Evolutionary conservation across 2,888 invertebrate genomes (phyloP), one percentile per base, ranked within the genome.

Genomic region (Nomada ruficornis): DNA sequence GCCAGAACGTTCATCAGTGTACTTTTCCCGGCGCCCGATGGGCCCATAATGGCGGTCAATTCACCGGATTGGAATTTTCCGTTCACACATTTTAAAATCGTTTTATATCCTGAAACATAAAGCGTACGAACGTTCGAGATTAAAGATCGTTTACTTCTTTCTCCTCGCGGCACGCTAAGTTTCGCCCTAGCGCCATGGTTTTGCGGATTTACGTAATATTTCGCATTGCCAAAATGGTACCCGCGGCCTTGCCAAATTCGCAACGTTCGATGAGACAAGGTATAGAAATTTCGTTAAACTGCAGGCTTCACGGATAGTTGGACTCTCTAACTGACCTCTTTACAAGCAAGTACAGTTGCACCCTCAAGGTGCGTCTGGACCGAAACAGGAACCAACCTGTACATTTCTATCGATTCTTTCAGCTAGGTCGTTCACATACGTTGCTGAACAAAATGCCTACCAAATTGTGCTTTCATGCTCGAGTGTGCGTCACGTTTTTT

Each of bases 41-140:
- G 98, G 50, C 99, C 99, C 98, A 99, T 98, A 80, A 99, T 98
- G 47, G 98, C 98, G 0, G 98, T 98, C 88, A 99, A 95, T 92
- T 98, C 98, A n/a, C 98, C 98, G 82, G 97, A 97, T 88, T 96
- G 95, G 93, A 98, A 98, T 91, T 97, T 97, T 11, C 99, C 99
- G 90, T 97, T 97, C 76, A 99, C 96, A 89, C 97, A 96, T 94
- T 98, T 98, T 88, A 98, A 94, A 90, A 98, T 96, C 18, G 97
- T 97, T 94, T 98, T 98, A 93, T 96, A 97, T 10, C 97, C 95
- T 95, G 83, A 50, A 80, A 77, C 2, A 20, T 9, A 67, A 76
- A 57, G 59, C 10, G 4, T 42, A 1, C 36, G 2, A 36, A 3
- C 9, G 4, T 4, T 44, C 10, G 10, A 13, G 26, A 4, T 42